These are phyloP conservation scores for Marmota flaviventris DNA, from an alignment of 2,113 vertebrate species.

Conservation along the genomic window DNA sequence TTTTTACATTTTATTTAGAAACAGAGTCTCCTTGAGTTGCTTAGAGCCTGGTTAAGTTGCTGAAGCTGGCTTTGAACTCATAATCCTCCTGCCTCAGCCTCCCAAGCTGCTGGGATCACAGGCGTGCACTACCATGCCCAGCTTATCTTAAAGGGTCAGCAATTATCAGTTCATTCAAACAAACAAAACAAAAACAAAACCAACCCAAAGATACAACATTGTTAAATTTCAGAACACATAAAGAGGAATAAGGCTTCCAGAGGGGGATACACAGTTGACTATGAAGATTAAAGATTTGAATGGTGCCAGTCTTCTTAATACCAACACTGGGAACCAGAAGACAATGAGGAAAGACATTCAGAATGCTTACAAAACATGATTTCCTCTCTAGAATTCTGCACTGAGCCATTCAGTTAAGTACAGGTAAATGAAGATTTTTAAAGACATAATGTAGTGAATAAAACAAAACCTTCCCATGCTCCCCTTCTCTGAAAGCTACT, in stretches of 20 bases:
- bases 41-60: too few relatives aligned
- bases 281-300: neutral
- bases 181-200: neutral
- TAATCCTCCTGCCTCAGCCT: too few relatives aligned
- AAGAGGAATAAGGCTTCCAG: constrained; percentile 17
- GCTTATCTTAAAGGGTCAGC: neutral
- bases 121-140: too few relatives aligned
- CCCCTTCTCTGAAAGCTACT: constrained; percentile 8
- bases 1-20: too few relatives aligned
- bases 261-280: neutral
- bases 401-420: constrained; percentile 16
- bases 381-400: neutral
- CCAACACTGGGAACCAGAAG: neutral
- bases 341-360: constrained; percentile 1
- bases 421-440: constrained; percentile 39
- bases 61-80: too few relatives aligned
- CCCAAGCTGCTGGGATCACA: too few relatives aligned
- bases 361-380: neutral
- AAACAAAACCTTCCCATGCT: neutral
- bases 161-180: neutral
- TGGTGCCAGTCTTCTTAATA: neutral
- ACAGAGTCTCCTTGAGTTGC: too few relatives aligned
- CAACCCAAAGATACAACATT: neutral
- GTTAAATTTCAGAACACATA: constrained; percentile 1
- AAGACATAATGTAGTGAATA: neutral